Conservation (phyloP, 2,888 invertebrate genomes). For the Busseola fusca region DNA sequence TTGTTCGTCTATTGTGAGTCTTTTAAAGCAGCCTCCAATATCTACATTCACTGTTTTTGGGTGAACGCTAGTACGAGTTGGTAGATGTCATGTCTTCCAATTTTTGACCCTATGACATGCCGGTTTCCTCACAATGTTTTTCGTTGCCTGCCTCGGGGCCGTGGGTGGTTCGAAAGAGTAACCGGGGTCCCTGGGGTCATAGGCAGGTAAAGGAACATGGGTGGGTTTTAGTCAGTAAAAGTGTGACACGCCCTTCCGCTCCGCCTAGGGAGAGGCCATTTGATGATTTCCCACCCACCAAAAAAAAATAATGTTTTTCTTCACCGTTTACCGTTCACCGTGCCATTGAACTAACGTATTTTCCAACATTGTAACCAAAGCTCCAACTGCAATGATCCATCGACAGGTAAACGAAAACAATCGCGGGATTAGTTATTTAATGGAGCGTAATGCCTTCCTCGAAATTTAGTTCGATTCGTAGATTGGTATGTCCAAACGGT, state of each 20-base stretch:
- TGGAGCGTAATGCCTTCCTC: constrained; percentile 72
- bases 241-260: too few relatives aligned
- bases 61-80: constrained; percentile 11
- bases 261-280: too few relatives aligned
- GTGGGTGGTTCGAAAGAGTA: too few relatives aligned
- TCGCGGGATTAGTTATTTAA: constrained; percentile 64
- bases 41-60: constrained; percentile 12
- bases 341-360: not conserved
- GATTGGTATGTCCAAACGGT: constrained; percentile 67
- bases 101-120: not conserved
- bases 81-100: not conserved
- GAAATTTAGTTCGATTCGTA: constrained; percentile 64
- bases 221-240: too few relatives aligned
- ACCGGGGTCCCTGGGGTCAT: too few relatives aligned
- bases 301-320: too few relatives aligned
- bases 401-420: constrained; percentile 55
- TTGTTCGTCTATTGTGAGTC: not conserved
- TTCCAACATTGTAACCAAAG: constrained; percentile 19
- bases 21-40: constrained; percentile 9
- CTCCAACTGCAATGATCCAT: constrained; percentile 25
- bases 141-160: too few relatives aligned
- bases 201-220: too few relatives aligned
- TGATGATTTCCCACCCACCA: too few relatives aligned
- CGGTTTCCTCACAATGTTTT: not conserved
- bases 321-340: not conserved